Percentiles rank a stretch among this genome's conserved stretches.
phyloP scores from a whole-genome alignment of 2,797 vertebrate genomes.

The Cyprinella venusta region DNA sequence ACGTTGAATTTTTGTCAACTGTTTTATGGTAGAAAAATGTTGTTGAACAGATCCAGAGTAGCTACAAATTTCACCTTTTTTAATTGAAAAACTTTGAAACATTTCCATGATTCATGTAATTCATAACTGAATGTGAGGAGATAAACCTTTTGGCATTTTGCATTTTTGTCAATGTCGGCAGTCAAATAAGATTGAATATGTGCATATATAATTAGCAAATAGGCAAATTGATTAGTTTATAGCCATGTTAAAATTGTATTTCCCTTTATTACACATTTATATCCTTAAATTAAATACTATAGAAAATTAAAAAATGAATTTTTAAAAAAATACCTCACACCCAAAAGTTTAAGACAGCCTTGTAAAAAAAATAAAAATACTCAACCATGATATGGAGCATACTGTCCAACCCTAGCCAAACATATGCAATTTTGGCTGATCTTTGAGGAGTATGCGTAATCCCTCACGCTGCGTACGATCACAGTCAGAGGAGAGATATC shows the following conservation, averaged over 20 bases:
- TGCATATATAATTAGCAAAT: background rate
- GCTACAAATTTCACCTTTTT: background rate
- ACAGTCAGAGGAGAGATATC: conserved; percentile 9
- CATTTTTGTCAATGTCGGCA: too few species aligned
- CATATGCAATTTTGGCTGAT: background rate
- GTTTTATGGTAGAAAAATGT: background rate
- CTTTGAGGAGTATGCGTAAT: conserved; percentile 24
- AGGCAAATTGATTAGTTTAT: background rate
- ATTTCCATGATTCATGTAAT: background rate
- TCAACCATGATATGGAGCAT: background rate
- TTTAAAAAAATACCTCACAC: background rate
- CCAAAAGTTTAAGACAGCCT: background rate
- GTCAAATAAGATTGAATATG: background rate
- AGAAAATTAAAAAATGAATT: too few species aligned
- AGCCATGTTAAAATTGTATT: background rate
- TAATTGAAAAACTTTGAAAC: background rate
- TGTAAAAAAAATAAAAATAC: background rate
- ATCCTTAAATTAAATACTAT: background rate
- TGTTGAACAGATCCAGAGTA: background rate
- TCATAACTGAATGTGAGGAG: background rate
- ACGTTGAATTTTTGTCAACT: background rate
- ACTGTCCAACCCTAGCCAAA: background rate
- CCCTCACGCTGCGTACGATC: conserved; percentile 7
- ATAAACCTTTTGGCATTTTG: background rate
- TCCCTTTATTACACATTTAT: background rate